Percentiles rank a stretch among this genome's conserved stretches.
These are phyloP conservation scores for Pantala flavescens DNA, from an alignment of 1,140 invertebrate genomes.

Conservation along the genomic window DNA sequence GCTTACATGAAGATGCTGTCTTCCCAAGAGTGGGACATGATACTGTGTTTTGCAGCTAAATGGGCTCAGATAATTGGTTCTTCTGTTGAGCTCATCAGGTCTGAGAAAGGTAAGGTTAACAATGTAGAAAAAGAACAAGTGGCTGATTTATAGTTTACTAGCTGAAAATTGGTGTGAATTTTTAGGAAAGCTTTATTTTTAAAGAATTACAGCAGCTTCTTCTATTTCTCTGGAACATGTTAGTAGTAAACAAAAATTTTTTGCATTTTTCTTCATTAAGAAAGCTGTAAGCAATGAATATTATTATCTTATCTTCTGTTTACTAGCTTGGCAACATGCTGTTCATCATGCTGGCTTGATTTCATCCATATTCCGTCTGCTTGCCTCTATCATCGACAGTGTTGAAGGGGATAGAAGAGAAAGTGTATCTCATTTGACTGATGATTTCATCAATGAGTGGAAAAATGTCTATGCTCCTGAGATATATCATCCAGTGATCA, in stretches of 20 bases:
- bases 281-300: too few species aligned
- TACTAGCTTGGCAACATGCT: background rate
- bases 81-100: too few species aligned
- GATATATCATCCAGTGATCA: slow-evolving; percentile 22
- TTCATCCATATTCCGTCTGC: background rate
- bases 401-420: slow-evolving; percentile 18
- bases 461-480: slow-evolving; percentile 30
- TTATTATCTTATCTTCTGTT: too few species aligned
- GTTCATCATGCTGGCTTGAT: background rate
- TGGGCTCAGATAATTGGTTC: background rate
- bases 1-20: background rate
- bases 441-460: slow-evolving; percentile 29
- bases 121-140: too few species aligned
- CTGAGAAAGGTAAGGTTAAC: too few species aligned
- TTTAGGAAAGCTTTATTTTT: too few species aligned
- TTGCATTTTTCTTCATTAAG: too few species aligned
- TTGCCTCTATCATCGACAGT: background rate
- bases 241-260: too few species aligned
- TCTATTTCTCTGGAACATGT: too few species aligned
- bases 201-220: too few species aligned
- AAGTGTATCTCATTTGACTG: slow-evolving; percentile 5
- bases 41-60: background rate
- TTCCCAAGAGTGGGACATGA: background rate
- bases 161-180: too few species aligned
- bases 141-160: too few species aligned